Evolutionary conservation across 1,140 invertebrate genomes (phyloP), one percentile per base, ranked within the genome.

Genomic region (Brachionus asplanchnoidis): DNA sequence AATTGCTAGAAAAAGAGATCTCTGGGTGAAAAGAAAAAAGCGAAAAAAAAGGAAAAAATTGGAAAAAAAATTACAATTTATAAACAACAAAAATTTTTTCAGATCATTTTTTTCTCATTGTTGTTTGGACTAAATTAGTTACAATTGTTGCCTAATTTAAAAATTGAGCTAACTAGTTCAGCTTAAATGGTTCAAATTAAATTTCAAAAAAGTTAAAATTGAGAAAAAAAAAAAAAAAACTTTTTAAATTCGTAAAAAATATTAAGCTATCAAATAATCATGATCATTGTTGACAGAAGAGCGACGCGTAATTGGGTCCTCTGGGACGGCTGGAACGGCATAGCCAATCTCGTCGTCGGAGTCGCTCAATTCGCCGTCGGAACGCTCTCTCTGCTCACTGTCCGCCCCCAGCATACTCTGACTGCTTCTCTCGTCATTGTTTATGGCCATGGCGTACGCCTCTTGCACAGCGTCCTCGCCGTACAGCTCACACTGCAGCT

Each of bases 401-500:
- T 32, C 66, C 14, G 9, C 23, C 6, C 32, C 65, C 23, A 28
- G 17, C 8, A 42, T 42, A 17, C 7, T 44, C 40, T 68, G 20
- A 28, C 14, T 68, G 26, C 28, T 28, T 28, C 5, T 7, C 26
- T 68, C 65, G 5, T 68, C 32, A 32, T 4, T 32, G 40, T 20
- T 73, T 23, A 14, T 73, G 12, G 17, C 53, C 53, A 46, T 42
- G 26, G 53, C 79, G 32, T 82, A 82, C 1, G 79, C 79, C 26
- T 82, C 53, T 11, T 53, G 79, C 7, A 82, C 79, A 17, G 79
- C 79, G 14, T 82, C 79, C 28, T 82, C 79, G 0, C 79, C 79
- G 42, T 82, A 82, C 23, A 82, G 20, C 17, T 82, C 79, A 32
- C 79, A 82, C 20, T 82, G 79, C 9, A 82, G 20, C 42, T 68